These are phyloP conservation scores for Gymnothorax javanicus DNA, from an alignment of 2,797 vertebrate genomes.

Conservation along the genomic window DNA sequence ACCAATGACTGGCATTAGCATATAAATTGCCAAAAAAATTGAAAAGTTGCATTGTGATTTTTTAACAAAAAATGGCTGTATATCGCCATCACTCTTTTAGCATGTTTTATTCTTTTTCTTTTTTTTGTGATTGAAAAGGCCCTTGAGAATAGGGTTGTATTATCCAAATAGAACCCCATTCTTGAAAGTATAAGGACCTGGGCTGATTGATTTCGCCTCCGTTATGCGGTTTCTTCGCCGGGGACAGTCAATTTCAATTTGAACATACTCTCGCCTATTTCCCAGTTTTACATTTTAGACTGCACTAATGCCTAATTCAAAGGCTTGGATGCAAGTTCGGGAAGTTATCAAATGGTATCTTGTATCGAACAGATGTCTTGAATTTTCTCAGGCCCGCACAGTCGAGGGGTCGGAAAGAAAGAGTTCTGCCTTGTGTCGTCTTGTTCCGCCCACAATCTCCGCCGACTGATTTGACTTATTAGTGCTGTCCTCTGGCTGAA, in stretches of 20 bases:
- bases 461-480: too few relatives aligned
- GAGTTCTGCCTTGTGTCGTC: too few relatives aligned
- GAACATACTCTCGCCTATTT: slow-evolving; percentile 25
- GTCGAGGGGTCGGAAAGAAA: too few relatives aligned
- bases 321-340: slow-evolving; percentile 48
- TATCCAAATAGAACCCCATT: slow-evolving; percentile 47
- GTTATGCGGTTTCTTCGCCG: slow-evolving; percentile 25
- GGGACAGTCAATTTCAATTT: slow-evolving; percentile 50
- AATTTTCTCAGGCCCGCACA: too few relatives aligned
- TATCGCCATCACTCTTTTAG: slow-evolving; percentile 30
- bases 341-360: slow-evolving; percentile 42
- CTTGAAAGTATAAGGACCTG: slow-evolving; percentile 58
- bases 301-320: slow-evolving; percentile 42
- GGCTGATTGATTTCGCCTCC: slow-evolving; percentile 58
- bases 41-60: slow-evolving; percentile 33
- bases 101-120: neutral
- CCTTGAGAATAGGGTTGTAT: slow-evolving; percentile 37
- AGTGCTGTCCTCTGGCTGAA: too few relatives aligned
- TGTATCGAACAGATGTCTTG: slow-evolving; percentile 50
- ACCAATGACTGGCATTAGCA: slow-evolving; percentile 56
- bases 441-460: too few relatives aligned
- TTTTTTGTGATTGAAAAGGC: slow-evolving; percentile 21
- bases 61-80: slow-evolving; percentile 26
- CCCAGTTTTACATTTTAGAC: neutral
- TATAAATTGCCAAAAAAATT: slow-evolving; percentile 56